phyloP scores from a whole-genome alignment of 2,888 invertebrate genomes.

The Geotrupes spiniger region DNA sequence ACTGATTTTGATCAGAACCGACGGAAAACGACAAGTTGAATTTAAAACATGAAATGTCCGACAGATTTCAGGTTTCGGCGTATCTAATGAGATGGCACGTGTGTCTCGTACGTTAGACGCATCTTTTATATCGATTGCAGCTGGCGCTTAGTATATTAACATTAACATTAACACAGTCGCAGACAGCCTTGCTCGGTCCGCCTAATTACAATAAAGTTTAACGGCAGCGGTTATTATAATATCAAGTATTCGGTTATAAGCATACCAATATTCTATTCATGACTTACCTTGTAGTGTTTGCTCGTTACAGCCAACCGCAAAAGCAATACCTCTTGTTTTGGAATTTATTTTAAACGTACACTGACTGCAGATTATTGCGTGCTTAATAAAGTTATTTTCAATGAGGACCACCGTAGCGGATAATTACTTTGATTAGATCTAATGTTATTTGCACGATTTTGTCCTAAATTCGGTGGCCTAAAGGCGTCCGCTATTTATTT shows the following conservation, averaged over 20 bases:
- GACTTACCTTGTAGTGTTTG: conserved; percentile 1
- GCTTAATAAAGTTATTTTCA: too few relatives aligned
- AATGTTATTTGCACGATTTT: too few relatives aligned
- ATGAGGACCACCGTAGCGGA: too few relatives aligned
- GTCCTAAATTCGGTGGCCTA: too few relatives aligned
- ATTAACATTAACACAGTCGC: conserved; percentile 16
- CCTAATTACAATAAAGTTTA: conserved; percentile 18
- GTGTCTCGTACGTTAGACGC: conserved; percentile 16
- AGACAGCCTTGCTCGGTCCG: conserved; percentile 18
- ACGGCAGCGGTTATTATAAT: background rate
- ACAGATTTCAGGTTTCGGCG: conserved; percentile 11
- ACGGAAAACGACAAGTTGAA: too few relatives aligned
- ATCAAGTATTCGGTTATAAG: conserved; percentile 4
- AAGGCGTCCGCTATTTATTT: too few relatives aligned
- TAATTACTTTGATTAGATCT: too few relatives aligned
- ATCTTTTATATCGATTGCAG: conserved; percentile 21
- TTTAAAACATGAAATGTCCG: conserved; percentile 3
- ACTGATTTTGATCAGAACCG: too few relatives aligned
- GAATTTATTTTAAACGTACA: too few relatives aligned
- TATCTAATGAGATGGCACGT: conserved; percentile 17
- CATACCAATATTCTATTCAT: conserved; percentile 7
- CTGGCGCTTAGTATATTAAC: conserved; percentile 17
- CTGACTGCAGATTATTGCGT: too few relatives aligned
- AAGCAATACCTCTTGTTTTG: too few relatives aligned
- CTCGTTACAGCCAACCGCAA: too few relatives aligned